Evolutionary conservation across 2,888 invertebrate species (phyloP).

Genomic region (Neria commutata): DNA sequence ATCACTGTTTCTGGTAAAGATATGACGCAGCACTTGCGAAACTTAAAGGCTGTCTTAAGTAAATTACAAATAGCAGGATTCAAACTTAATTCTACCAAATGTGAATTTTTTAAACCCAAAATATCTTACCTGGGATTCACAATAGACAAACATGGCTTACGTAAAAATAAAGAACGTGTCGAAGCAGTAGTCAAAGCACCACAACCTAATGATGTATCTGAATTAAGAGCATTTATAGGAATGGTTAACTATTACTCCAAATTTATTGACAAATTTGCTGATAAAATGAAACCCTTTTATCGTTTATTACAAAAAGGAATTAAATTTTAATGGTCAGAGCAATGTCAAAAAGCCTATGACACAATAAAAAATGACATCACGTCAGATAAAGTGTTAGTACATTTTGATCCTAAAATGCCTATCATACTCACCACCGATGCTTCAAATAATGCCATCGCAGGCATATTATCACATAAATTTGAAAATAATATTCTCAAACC

Average conservation of each 20-base stretch:
- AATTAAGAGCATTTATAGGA: constrained; percentile 44
- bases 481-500: constrained; percentile 9
- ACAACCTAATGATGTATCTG: constrained; percentile 32
- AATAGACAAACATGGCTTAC: constrained; percentile 37
- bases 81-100: constrained; percentile 38
- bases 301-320: constrained; percentile 10
- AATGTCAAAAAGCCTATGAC: constrained; percentile 10
- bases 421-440: constrained; percentile 20
- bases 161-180: constrained; percentile 36
- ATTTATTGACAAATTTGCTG: constrained; percentile 40
- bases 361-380: constrained; percentile 11
- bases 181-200: constrained; percentile 34
- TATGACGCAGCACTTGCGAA: not conserved
- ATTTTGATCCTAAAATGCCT: constrained; percentile 16
- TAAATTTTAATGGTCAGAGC: constrained; percentile 13
- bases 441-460: constrained; percentile 9
- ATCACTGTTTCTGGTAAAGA: not conserved
- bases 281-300: constrained; percentile 13
- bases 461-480: constrained; percentile 18
- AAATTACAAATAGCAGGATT: constrained; percentile 28
- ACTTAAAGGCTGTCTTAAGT: not conserved
- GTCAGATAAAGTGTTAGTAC: constrained; percentile 17
- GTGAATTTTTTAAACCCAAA: constrained; percentile 29
- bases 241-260: constrained; percentile 52
- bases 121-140: constrained; percentile 23